Base-by-base conservation (phyloP, 2,797 vertebrate species). In the Malacoctenus gilli region DNA sequence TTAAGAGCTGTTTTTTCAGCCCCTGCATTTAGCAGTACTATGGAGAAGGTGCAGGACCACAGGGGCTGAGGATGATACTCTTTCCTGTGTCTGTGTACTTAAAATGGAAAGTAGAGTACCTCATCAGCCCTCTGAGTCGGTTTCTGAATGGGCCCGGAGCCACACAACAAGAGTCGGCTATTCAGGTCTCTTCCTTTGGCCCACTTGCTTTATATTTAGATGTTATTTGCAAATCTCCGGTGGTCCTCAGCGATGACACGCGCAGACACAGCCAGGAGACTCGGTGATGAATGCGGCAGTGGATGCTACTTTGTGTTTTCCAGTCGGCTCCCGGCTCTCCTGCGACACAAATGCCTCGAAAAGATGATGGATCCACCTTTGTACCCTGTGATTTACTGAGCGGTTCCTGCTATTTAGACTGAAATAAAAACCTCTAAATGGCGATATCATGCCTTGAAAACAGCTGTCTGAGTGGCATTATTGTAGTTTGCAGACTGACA, bases 361-460 rank as follows among this genome's bases (percentile, higher is more conserved):
- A 58, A 46, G 69, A 77, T 79, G 75, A 85, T 63, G 65, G 72
- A 79, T 79, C 41, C 18, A 14, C 81, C 57, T 68, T 79, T 62
- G 56, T 58, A 53, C 70, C 57, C 2, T 0, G 55, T 67, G 55
- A 83, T 82, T 82, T 79, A 82, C 51, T 10, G 55, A 58, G 54
- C 37, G 40, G 56, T 60, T 70, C 77, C 54, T 57, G 61, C 77
- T 64, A 75, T 84, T 82, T 70, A 77, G 54, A 58, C 50, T 47
- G 55, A 72, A 79, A 79, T 79, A 73, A 83, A 35, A 72, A 65
- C 51, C 11, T 60, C 52, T 51, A 57, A 83, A 80, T 76, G 62
- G 80, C 65, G 71, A 68, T 71, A 75, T 70, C 42, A 51, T 21
- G 31, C 59, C 50, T 72, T 42, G 64, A 41, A 77, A 85, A 71